Percentiles rank a stretch among this genome's conserved stretches.
These are phyloP conservation scores for Acleris cristana DNA, from an alignment of 2,888 invertebrate genomes.

Conservation along the genomic window DNA sequence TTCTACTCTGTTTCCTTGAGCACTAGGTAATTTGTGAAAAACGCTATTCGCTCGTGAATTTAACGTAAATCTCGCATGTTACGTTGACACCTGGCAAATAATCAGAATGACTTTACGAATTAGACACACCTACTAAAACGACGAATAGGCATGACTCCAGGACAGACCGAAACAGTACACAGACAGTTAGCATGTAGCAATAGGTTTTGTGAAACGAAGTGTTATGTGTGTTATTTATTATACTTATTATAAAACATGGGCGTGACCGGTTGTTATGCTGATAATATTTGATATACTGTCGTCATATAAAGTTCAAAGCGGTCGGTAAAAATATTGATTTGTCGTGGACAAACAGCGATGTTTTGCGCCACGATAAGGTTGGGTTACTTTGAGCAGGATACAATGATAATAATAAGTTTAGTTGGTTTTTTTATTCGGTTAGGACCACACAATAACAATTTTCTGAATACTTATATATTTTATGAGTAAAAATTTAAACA, in stretches of 20 bases:
- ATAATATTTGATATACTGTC: not conserved
- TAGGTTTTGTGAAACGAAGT: not conserved
- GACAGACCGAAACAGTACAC: constrained; percentile 10
- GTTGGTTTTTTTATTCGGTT: not conserved
- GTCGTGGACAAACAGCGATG: constrained; percentile 29
- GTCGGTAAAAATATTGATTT: constrained; percentile 34
- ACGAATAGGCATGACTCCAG: constrained; percentile 30
- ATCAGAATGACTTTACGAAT: constrained; percentile 17
- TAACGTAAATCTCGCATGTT: not conserved
- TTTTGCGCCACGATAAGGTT: constrained; percentile 13
- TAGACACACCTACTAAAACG: constrained; percentile 33
- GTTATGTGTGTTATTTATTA: constrained; percentile 4
- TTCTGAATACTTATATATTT: too few relatives aligned
- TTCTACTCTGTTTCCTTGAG: too few relatives aligned
- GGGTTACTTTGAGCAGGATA: constrained; percentile 1
- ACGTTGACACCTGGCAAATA: constrained; percentile 18
- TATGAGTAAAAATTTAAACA: too few relatives aligned
- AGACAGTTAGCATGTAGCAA: constrained; percentile 15
- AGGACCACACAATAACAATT: not conserved
- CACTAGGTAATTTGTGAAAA: not conserved
- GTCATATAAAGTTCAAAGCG: constrained; percentile 7
- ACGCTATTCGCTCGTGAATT: constrained; percentile 1
- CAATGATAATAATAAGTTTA: not conserved
- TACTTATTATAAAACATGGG: not conserved
- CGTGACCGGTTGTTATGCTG: not conserved